Percentiles rank a stretch among this genome's conserved stretches.
These are phyloP conservation scores for Andrena flavipes DNA, from an alignment of 2,888 invertebrate species.

Conservation along the genomic window DNA sequence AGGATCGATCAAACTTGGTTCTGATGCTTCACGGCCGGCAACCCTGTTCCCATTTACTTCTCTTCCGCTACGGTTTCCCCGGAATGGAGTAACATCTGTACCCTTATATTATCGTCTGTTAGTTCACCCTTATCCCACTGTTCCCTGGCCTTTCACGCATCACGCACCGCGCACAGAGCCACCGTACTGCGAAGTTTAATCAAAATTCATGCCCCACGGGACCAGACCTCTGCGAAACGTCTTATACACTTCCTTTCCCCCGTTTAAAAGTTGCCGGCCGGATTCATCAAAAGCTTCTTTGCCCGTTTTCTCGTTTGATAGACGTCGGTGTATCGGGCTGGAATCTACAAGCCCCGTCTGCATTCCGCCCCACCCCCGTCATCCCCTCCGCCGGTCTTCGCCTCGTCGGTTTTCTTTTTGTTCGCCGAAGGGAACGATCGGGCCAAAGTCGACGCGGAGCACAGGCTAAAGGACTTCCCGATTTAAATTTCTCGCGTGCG, in stretches of 20 bases:
- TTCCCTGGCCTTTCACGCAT: not conserved
- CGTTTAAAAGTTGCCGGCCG: constrained; percentile 28
- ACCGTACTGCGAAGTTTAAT: constrained; percentile 35
- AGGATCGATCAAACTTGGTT: constrained; percentile 6
- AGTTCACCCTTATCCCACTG: not conserved
- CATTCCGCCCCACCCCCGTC: too few relatives aligned
- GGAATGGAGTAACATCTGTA: not conserved
- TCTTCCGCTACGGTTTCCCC: not conserved
- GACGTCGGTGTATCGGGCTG: constrained; percentile 8
- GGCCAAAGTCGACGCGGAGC: not conserved
- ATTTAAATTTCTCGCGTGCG: constrained; percentile 27
- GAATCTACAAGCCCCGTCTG: not conserved
- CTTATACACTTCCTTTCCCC: constrained; percentile 8
- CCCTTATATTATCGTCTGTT: not conserved
- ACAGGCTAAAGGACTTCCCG: not conserved
- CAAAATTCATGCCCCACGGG: constrained; percentile 42
- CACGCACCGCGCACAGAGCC: not conserved
- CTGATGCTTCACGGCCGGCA: not conserved
- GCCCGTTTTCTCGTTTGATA: constrained; percentile 4
- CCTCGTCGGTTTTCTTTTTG: constrained; percentile 8
- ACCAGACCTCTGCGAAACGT: not conserved
- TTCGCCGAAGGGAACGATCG: not conserved
- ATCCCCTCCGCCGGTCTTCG: too few relatives aligned
- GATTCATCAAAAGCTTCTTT: constrained; percentile 26
- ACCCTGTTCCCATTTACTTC: not conserved